Evolutionary conservation across 2,113 vertebrate genomes (phyloP), one percentile per base, ranked within the genome.

Genomic region (Theropithecus gelada): DNA sequence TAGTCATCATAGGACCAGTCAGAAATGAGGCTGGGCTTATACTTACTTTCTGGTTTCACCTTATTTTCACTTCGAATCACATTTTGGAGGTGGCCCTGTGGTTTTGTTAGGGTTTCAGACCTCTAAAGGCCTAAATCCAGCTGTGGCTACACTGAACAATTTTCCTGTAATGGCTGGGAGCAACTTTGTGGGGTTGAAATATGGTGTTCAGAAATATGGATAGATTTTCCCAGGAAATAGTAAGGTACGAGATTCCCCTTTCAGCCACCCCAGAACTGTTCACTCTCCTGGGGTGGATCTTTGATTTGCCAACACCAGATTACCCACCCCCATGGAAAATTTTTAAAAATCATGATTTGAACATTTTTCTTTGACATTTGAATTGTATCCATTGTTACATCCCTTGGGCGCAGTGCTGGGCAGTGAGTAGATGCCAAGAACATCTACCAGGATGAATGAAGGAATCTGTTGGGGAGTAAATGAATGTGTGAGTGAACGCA

Each of bases 161-260:
- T n/a, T 48, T 32, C 83, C 4, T 23, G 12, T 38, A 17, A n/a
- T 52, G 61, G 43, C 48, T 10, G 38, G 30, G 59, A 72, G 57
- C 57, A 7, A 6, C 50, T 55, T 23, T 0, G 6, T 16, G 16
- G 55, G n/a, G 23, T 64, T 7, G 2, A 30, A 90, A 16, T 43
- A 10, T 32, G 9, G 9, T 23, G 5, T 23, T 45, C 30, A 8
- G 17, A 2, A 32, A 18, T 9, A 0, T 2, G 3, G 35, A 22
- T 30, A 45, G 6, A 6, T 27, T 32, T 86, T 68, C 79, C 75
- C 43, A 16, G 75, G 85, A 70, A 84, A 17, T 18, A 38, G 57
- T 73, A 30, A 82, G 43, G 43, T 43, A 10, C 0, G 11, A 82
- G 52, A 1, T 10, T 66, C 12, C 16, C 22, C 8, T 40, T 2